Percentiles rank a stretch among this genome's conserved stretches.
Evolutionary conservation across 1,140 invertebrate species (phyloP).

Genomic region (Tetranychus urticae): DNA sequence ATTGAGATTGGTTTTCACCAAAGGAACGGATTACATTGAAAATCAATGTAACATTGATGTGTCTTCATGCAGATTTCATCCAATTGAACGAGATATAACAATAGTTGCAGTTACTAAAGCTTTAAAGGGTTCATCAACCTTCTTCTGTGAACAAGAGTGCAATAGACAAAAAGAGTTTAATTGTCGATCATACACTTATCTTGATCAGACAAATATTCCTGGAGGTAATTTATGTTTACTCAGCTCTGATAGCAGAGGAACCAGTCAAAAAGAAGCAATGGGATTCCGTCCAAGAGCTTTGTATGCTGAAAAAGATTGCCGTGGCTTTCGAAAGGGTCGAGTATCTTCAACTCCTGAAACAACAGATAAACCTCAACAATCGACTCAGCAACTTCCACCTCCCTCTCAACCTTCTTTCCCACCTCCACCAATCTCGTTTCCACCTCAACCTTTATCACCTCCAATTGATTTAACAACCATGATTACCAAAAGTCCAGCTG

Average conservation of each 20-base stretch:
- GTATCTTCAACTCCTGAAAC: not conserved
- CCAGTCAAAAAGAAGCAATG: constrained; percentile 20
- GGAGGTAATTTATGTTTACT: constrained; percentile 19
- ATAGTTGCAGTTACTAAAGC: constrained; percentile 21
- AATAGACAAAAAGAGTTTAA: constrained; percentile 25
- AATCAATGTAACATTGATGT: constrained; percentile 23
- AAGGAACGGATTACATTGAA: constrained; percentile 25
- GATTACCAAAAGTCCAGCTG: not conserved
- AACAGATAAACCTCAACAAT: not conserved
- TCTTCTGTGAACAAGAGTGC: constrained; percentile 24
- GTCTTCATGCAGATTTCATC: constrained; percentile 3
- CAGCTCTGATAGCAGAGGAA: constrained; percentile 20
- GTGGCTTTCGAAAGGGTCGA: not conserved
- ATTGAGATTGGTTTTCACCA: constrained; percentile 15
- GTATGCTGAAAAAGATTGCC: constrained; percentile 22
- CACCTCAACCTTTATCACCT: not conserved
- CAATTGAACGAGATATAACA: constrained; percentile 10
- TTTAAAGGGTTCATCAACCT: constrained; percentile 16
- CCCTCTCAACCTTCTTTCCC: not conserved
- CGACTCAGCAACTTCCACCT: not conserved
- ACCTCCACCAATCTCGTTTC: constrained; percentile 1
- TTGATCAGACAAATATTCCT: constrained; percentile 13
- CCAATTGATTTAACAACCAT: not conserved
- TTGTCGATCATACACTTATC: constrained; percentile 26
- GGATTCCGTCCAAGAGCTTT: constrained; percentile 19